Evolutionary conservation across 2,797 vertebrate species (phyloP).

Genomic region (Sitta carolinensis): DNA sequence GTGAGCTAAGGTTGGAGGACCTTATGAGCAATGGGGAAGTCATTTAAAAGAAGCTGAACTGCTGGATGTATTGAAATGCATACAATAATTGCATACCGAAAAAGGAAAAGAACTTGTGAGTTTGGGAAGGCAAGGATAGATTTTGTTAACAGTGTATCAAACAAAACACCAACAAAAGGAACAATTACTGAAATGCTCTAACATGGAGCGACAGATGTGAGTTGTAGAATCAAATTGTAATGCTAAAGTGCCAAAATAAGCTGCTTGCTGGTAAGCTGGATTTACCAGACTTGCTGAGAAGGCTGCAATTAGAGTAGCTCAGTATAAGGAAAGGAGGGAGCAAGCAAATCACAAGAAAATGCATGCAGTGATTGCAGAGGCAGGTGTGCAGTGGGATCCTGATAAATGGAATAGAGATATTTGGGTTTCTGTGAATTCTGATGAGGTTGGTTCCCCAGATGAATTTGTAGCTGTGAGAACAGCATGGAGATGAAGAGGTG

Average conservation of each 20-base stretch:
- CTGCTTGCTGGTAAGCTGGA: not conserved
- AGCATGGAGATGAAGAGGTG: fast-evolving
- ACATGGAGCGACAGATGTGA: not conserved
- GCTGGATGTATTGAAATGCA: not conserved
- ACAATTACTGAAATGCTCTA: not conserved
- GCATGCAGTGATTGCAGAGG: not conserved
- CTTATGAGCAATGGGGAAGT: not conserved
- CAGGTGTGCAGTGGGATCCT: not conserved
- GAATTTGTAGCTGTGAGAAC: not conserved
- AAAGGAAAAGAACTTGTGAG: not conserved
- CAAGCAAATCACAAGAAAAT: not conserved
- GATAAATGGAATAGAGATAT: not conserved
- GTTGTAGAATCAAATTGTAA: not conserved
- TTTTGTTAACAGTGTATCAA: not conserved
- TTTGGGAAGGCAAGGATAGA: not conserved
- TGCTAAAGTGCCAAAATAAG: not conserved
- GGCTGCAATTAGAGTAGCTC: not conserved
- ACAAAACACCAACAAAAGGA: not conserved
- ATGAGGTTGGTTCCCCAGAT: not conserved
- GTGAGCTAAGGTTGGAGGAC: not conserved
- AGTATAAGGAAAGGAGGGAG: not conserved
- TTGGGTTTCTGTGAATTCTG: not conserved
- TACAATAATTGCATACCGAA: not conserved
- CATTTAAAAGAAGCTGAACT: not conserved
- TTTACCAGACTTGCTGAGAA: not conserved